Percentiles rank a stretch among this genome's conserved stretches.
Evolutionary conservation across 2,113 vertebrate genomes (phyloP).

Genomic region (Poicephalus gulielmi): DNA sequence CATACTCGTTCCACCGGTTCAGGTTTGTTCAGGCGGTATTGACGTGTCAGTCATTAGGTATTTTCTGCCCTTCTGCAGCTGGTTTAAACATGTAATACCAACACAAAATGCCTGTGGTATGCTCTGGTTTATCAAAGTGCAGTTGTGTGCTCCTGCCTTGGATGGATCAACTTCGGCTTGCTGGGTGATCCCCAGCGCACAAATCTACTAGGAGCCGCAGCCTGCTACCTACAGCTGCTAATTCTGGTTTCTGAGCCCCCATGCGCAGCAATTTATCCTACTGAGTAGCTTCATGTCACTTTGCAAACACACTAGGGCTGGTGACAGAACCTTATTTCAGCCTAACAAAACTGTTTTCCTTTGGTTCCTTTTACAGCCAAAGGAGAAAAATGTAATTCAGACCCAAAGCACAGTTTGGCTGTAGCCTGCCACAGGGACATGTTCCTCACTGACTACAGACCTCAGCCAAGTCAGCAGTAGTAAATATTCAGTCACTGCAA

Average conservation of each 20-base stretch:
- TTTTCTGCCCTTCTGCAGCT: neutral
- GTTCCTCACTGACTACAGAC: neutral
- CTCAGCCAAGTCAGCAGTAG: neutral
- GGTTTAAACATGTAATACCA: neutral
- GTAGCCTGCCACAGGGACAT: fast-evolving
- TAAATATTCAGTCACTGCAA: neutral
- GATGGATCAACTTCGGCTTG: neutral
- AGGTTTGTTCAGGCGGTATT: neutral
- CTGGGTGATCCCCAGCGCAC: neutral
- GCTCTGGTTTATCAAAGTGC: neutral
- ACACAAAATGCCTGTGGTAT: neutral
- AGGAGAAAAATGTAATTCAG: neutral
- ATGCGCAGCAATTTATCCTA: fast-evolving
- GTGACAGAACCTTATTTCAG: neutral
- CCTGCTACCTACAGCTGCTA: fast-evolving
- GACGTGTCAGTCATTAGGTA: neutral
- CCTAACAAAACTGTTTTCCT: neutral
- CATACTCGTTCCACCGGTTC: neutral
- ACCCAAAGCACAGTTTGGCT: neutral
- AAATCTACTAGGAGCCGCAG: neutral
- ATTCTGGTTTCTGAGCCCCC: neutral
- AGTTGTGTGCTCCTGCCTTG: neutral
- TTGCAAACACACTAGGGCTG: fast-evolving
- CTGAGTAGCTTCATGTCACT: neutral
- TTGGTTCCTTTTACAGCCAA: neutral